A percentile compares a stretch with the other conserved stretches of the same genome.
Evolutionary conservation across 2,888 invertebrate genomes (phyloP).

Genomic region (Osedax frankpressi): DNA sequence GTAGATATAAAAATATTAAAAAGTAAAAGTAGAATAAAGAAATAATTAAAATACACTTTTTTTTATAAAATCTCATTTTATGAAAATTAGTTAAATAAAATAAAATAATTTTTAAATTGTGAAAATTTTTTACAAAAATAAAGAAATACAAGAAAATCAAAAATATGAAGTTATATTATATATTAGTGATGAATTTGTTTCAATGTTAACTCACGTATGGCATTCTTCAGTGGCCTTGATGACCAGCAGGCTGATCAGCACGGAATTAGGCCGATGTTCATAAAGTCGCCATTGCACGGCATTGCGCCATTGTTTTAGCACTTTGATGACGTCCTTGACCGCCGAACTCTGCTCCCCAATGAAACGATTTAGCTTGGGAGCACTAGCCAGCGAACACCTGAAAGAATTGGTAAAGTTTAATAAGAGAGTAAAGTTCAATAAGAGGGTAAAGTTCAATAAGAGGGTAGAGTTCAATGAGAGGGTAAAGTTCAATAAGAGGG

Average conservation of each 20-base stretch:
- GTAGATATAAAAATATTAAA: too few relatives aligned
- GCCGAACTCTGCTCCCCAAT: constrained; percentile 4
- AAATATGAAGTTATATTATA: too few relatives aligned
- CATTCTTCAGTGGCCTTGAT: constrained; percentile 27
- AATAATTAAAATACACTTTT: too few relatives aligned
- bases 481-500: too few relatives aligned
- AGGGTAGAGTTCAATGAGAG: too few relatives aligned
- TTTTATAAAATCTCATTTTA: too few relatives aligned
- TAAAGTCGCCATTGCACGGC: constrained; percentile 26
- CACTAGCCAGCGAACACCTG: not conserved
- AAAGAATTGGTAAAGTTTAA: not conserved
- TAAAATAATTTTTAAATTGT: too few relatives aligned
- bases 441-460: not conserved
- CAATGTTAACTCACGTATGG: constrained; percentile 23
- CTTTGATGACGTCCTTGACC: constrained; percentile 30
- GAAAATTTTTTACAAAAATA: too few relatives aligned
- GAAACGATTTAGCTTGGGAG: not conserved
- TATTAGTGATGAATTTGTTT: too few relatives aligned
- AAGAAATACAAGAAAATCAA: too few relatives aligned
- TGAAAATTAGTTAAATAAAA: too few relatives aligned
- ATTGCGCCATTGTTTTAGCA: constrained; percentile 30
- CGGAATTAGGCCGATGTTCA: constrained; percentile 26
- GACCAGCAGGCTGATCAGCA: constrained; percentile 28
- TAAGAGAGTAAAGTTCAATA: not conserved
- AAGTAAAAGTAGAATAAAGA: too few relatives aligned